A percentile compares a stretch with the other conserved stretches of the same genome.
Evolutionary conservation across 2,113 vertebrate species (phyloP).

Genomic region (Plecotus auritus): DNA sequence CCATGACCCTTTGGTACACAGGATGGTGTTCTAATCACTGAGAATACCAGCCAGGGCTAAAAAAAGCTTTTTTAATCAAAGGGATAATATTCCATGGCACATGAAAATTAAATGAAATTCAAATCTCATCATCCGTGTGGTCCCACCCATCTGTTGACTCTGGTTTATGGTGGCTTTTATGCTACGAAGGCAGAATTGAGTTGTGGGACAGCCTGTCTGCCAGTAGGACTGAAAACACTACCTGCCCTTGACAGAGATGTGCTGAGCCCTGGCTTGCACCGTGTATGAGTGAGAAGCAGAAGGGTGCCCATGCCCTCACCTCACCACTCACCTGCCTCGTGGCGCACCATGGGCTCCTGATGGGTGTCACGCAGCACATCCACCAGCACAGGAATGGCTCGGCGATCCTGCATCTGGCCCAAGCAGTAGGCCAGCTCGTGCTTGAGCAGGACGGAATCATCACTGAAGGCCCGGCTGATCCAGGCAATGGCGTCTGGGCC

Average conservation of each 20-base stretch:
- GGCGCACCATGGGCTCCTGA: slow-evolving; percentile 96
- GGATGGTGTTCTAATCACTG: neutral
- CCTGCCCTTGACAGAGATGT: neutral
- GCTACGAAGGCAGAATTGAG: neutral
- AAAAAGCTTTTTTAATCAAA: neutral
- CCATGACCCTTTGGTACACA: neutral
- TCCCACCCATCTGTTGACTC: neutral
- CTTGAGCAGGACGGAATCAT: slow-evolving; percentile 91
- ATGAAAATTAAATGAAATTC: neutral
- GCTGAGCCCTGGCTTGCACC: neutral
- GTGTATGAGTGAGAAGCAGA: neutral
- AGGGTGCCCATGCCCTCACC: neutral
- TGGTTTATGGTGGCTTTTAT: neutral
- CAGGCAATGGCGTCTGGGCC: slow-evolving; percentile 86
- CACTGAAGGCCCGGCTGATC: slow-evolving; percentile 90
- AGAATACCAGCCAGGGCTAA: neutral
- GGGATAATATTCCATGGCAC: neutral
- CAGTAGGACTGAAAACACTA: too few species aligned
- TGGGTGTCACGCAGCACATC: slow-evolving; percentile 83
- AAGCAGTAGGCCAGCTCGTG: slow-evolving; percentile 96
- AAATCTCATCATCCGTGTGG: neutral
- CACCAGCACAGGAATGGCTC: slow-evolving; percentile 85
- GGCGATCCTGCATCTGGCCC: slow-evolving; percentile 92
- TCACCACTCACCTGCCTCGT: slow-evolving; percentile 89
- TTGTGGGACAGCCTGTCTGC: neutral